These are phyloP conservation scores for Tenualosa ilisha DNA, from an alignment of 2,797 vertebrate genomes.

Conservation along the genomic window DNA sequence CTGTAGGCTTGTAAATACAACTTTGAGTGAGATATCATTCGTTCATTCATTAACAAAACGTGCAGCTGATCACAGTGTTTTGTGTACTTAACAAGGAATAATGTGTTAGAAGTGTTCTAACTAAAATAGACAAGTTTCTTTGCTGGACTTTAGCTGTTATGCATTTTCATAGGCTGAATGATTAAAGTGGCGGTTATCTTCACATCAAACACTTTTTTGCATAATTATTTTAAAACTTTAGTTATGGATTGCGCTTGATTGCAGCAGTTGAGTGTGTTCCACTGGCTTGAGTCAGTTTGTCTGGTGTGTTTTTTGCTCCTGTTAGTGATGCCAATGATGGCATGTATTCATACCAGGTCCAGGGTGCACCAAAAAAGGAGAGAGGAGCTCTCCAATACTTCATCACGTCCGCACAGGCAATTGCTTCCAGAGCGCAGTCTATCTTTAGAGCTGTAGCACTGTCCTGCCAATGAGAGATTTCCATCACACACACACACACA, in stretches of 20 bases:
- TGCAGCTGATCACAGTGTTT: neutral
- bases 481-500: conserved; percentile 30
- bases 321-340: neutral
- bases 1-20: neutral
- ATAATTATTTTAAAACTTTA: neutral
- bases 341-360: conserved; percentile 43
- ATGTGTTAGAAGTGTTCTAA: neutral
- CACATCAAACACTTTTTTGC: no score
- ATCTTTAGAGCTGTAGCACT: conserved; percentile 47
- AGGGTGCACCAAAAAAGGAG: conserved; percentile 62
- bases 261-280: neutral
- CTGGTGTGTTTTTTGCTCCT: neutral
- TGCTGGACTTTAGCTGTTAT: no score
- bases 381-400: conserved; percentile 48
- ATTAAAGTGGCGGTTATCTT: no score
- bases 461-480: conserved; percentile 44
- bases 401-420: conserved; percentile 47
- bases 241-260: neutral
- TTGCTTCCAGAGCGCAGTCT: conserved; percentile 41
- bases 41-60: neutral
- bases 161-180: no score
- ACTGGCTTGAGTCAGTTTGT: neutral
- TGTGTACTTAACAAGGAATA: neutral
- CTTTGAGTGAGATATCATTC: neutral
- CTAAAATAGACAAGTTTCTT: neutral